Evolutionary conservation across 2,113 vertebrate genomes (phyloP).

Genomic region (Ictalurus punctatus): DNA sequence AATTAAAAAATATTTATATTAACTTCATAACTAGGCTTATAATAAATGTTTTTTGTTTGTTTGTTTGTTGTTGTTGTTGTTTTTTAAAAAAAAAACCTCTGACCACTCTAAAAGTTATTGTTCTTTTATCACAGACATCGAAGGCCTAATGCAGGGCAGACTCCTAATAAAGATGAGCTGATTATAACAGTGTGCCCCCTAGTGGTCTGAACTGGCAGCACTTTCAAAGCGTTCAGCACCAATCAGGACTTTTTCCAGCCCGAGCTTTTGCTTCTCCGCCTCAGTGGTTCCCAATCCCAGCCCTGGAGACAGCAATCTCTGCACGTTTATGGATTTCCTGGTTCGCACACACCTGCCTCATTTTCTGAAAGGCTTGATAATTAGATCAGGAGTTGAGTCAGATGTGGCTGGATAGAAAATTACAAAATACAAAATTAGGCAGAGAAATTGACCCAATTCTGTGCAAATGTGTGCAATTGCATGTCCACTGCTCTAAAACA

Average conservation of each 20-base stretch:
- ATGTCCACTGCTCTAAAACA: background rate
- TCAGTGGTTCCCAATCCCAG: constrained; percentile 20
- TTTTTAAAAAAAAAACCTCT: background rate
- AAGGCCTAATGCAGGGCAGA: background rate
- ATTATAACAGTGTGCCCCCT: constrained; percentile 50
- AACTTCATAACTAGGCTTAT: background rate
- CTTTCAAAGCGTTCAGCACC: background rate
- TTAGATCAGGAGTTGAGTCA: constrained; percentile 3
- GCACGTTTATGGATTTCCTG: constrained; percentile 10
- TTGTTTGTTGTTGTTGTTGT: no score
- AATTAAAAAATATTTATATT: background rate
- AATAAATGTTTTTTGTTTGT: no score
- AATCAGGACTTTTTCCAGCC: background rate
- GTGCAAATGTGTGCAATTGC: background rate
- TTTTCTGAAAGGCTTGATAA: constrained; percentile 11
- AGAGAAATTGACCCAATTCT: background rate
- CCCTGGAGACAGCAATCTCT: constrained; percentile 16
- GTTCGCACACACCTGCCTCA: constrained; percentile 13
- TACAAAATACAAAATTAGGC: background rate
- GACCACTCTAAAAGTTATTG: background rate
- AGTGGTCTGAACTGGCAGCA: constrained; percentile 41
- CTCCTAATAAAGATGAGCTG: background rate
- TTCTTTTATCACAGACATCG: background rate
- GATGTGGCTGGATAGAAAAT: background rate
- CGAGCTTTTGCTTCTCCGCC: background rate